A percentile compares a stretch with the other conserved stretches of the same genome.
These are phyloP conservation scores for Apocrypta bakeri DNA, from an alignment of 1,140 invertebrate genomes.

Conservation along the genomic window DNA sequence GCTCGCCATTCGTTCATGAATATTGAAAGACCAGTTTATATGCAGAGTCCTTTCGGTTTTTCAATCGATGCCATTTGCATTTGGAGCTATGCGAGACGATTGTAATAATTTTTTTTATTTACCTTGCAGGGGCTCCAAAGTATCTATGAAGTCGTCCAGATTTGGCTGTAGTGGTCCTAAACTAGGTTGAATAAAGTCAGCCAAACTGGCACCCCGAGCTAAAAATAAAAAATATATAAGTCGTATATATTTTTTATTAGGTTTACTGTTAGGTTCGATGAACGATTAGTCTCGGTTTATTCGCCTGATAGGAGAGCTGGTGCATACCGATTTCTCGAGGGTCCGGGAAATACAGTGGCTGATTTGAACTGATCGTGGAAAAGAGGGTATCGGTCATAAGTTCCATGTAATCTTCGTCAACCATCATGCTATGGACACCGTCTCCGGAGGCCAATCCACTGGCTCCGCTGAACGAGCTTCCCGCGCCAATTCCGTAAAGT, in stretches of 20 bases:
- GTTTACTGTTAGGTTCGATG: too few species aligned
- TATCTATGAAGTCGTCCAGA: slow-evolving; percentile 97
- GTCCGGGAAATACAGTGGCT: slow-evolving; percentile 97
- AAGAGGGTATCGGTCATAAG: slow-evolving; percentile 94
- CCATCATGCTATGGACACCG: slow-evolving; percentile 82
- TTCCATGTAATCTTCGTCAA: slow-evolving; percentile 92
- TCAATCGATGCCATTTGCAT: background rate
- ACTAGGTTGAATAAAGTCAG: slow-evolving; percentile 98
- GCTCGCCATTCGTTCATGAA: slow-evolving; percentile 5
- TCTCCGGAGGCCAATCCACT: slow-evolving; percentile 77
- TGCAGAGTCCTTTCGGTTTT: background rate
- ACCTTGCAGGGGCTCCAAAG: slow-evolving; percentile 90
- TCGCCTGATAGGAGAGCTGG: too few species aligned
- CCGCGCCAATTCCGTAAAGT: slow-evolving; percentile 57
- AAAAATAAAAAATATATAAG: slow-evolving; percentile 63
- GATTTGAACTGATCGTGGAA: slow-evolving; percentile 89
- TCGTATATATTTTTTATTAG: too few species aligned
- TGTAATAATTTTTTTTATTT: slow-evolving; percentile 48
- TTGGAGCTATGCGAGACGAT: background rate
- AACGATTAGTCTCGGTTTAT: too few species aligned
- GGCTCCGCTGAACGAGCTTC: slow-evolving; percentile 60
- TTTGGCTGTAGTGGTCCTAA: slow-evolving; percentile 96
- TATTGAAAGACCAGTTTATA: slow-evolving; percentile 9
- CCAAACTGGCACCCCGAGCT: slow-evolving; percentile 82
- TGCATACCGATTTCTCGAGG: slow-evolving; percentile 93